Conservation (phyloP, 1,140 invertebrate species). For the Apis cerana region DNA sequence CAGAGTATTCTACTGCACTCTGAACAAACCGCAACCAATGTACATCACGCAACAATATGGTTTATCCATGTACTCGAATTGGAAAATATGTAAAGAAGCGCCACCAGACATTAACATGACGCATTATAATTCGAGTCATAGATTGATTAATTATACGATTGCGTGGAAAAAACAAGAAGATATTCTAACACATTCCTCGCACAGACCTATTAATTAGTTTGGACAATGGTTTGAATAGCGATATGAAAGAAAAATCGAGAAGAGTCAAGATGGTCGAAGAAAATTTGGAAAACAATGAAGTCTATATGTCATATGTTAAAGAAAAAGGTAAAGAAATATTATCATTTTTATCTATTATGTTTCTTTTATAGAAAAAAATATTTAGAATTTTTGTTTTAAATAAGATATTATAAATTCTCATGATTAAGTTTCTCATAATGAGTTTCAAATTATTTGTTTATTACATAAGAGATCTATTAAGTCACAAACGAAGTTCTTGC, state of each 20-base stretch:
- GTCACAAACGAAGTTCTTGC: slow-evolving; percentile 80
- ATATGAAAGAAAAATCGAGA: slow-evolving; percentile 72
- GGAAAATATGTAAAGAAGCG: slow-evolving; percentile 90
- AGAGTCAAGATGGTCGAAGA: slow-evolving; percentile 87
- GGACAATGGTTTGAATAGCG: slow-evolving; percentile 48
- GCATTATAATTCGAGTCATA: slow-evolving; percentile 90
- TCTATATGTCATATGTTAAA: slow-evolving; percentile 97
- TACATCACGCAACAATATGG: slow-evolving; percentile 95
- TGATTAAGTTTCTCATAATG: no score
- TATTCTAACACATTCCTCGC: slow-evolving; percentile 88
- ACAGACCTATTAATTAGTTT: slow-evolving; percentile 79
- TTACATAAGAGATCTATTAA: slow-evolving; percentile 60
- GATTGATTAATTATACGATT: slow-evolving; percentile 82
- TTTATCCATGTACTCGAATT: slow-evolving; percentile 99
- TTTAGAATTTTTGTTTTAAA: no score
- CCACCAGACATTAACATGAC: slow-evolving; percentile 88
- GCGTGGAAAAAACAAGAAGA: slow-evolving; percentile 85
- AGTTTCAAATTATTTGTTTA: slow-evolving; percentile 70
- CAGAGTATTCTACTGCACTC: slow-evolving; percentile 94
- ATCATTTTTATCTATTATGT: background rate
- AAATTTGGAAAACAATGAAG: slow-evolving; percentile 96
- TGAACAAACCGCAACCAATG: slow-evolving; percentile 96
- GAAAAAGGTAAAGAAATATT: slow-evolving; percentile 86
- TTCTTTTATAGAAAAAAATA: no score
- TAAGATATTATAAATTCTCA: no score